A percentile compares a stretch with the other conserved stretches of the same genome.
Conservation (phyloP, 92 coral and sea anemone species). For the Hydrozoanthus gracilis region DNA sequence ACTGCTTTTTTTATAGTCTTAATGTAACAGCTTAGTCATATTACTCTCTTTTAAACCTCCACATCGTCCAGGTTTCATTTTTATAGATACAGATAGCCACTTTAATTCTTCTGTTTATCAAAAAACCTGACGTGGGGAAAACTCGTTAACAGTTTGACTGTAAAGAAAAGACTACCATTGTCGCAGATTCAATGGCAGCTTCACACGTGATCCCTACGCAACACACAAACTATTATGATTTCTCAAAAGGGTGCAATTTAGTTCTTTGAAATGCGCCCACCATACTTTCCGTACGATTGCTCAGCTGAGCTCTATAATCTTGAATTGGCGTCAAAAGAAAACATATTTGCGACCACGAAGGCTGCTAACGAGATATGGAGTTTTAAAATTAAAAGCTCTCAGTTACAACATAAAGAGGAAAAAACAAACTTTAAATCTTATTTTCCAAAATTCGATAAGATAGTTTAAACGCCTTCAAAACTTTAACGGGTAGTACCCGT, state of each 20-base stretch:
- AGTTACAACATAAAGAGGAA: too few species aligned
- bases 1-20: too few species aligned
- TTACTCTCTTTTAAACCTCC: too few species aligned
- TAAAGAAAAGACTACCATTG: neutral
- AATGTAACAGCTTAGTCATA: too few species aligned
- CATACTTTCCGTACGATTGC: slow-evolving; percentile 49
- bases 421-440: too few species aligned
- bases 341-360: slow-evolving; percentile 2
- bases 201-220: slow-evolving; percentile 35
- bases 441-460: too few species aligned
- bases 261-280: slow-evolving; percentile 49
- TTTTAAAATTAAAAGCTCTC: neutral
- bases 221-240: slow-evolving; percentile 36
- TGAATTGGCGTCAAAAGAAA: slow-evolving; percentile 50
- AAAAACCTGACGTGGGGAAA: neutral
- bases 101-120: slow-evolving; percentile 2
- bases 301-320: slow-evolving; percentile 66
- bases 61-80: too few species aligned
- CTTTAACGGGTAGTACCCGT: too few species aligned
- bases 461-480: too few species aligned
- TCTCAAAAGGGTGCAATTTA: slow-evolving; percentile 35
- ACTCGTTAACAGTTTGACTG: slow-evolving; percentile 21
- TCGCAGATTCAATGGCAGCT: neutral
- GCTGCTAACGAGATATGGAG: neutral
- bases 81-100: neutral